A percentile compares a stretch with the other conserved stretches of the same genome.
These are phyloP conservation scores for Eurois occulta DNA, from an alignment of 2,888 invertebrate genomes.

Conservation along the genomic window DNA sequence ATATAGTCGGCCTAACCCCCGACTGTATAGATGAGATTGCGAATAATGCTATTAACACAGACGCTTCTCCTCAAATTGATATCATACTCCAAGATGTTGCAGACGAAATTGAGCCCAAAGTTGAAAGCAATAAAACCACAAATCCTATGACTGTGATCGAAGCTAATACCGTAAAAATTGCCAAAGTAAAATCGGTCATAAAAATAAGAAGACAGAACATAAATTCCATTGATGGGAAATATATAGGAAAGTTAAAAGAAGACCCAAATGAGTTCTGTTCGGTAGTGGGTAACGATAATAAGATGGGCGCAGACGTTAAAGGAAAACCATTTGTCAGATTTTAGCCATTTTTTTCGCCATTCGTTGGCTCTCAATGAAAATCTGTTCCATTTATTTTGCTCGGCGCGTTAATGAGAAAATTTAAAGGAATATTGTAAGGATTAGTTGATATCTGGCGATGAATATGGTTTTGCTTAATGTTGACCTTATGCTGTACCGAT, in stretches of 20 bases:
- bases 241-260: slow-evolving; percentile 82
- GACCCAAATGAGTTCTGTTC: slow-evolving; percentile 89
- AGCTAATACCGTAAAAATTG: slow-evolving; percentile 71
- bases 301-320: slow-evolving; percentile 91
- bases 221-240: slow-evolving; percentile 66
- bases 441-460: slow-evolving; percentile 19
- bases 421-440: slow-evolving; percentile 68
- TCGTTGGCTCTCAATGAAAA: slow-evolving; percentile 88
- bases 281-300: slow-evolving; percentile 90
- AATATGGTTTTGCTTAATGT: not conserved
- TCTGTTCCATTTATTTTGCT: slow-evolving; percentile 89
- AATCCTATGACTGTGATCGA: slow-evolving; percentile 59
- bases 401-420: slow-evolving; percentile 83
- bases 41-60: slow-evolving; percentile 91
- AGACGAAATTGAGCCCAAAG: slow-evolving; percentile 74
- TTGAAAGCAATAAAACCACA: slow-evolving; percentile 65
- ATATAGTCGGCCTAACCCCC: slow-evolving; percentile 87
- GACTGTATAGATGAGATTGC: slow-evolving; percentile 91
- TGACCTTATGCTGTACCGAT: not conserved
- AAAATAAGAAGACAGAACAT: slow-evolving; percentile 61
- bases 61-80: slow-evolving; percentile 91
- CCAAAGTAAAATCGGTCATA: slow-evolving; percentile 71
- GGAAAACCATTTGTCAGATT: slow-evolving; percentile 90
- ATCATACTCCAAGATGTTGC: slow-evolving; percentile 78
- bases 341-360: slow-evolving; percentile 89